Percentiles rank a stretch among this genome's conserved stretches.
These are phyloP conservation scores for Chloroceryle aenea DNA, from an alignment of 2,113 vertebrate genomes.

Conservation along the genomic window DNA sequence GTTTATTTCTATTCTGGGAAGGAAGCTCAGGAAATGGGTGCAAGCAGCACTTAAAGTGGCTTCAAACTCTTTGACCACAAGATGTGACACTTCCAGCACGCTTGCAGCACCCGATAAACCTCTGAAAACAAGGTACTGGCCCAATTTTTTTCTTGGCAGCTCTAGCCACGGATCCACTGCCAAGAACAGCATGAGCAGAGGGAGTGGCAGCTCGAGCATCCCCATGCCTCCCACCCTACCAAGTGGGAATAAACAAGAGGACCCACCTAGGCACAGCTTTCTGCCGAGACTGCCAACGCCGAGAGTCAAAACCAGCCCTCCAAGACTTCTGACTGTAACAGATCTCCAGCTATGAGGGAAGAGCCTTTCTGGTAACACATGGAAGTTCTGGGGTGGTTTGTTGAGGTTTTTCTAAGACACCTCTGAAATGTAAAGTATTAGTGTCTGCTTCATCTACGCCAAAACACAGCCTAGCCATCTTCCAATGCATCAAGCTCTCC, in stretches of 20 bases:
- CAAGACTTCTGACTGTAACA: fast-evolving
- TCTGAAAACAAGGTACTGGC: background rate
- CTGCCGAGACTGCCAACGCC: background rate
- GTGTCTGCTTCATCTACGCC: too few relatives aligned
- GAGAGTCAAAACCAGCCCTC: fast-evolving
- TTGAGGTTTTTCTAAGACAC: background rate
- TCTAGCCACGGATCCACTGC: background rate
- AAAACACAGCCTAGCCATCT: background rate
- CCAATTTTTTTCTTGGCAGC: background rate
- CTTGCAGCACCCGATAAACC: background rate
- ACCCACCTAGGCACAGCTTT: background rate
- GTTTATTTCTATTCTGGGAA: background rate
- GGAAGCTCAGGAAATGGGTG: background rate
- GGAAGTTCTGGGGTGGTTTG: background rate
- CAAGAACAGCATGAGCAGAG: background rate
- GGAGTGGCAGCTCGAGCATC: background rate
- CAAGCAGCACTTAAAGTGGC: background rate
- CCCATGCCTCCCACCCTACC: background rate
- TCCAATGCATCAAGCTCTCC: background rate
- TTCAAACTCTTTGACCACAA: background rate
- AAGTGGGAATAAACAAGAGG: background rate
- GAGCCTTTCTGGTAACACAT: background rate
- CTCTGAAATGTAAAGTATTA: background rate
- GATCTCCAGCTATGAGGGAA: background rate
- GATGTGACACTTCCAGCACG: background rate